Evolutionary conservation across 2,888 invertebrate species (phyloP), one percentile per base, ranked within the genome.

Genomic region (Toxonevra muliebris): DNA sequence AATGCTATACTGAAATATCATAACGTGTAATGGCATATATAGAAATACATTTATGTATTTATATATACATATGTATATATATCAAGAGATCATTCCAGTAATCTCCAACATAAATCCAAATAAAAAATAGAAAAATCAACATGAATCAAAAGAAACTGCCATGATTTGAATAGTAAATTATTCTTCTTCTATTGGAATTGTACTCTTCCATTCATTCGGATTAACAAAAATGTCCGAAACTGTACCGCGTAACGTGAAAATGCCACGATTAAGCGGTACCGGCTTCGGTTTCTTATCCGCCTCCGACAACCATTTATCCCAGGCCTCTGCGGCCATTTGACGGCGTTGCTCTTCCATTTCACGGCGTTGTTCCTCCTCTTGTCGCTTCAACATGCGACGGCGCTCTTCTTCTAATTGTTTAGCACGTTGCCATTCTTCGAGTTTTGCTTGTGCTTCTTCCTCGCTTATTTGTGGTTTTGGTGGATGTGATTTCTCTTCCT

Each of bases 251-350:
- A 85, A 69, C 0, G 84, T 81, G 53, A 80, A 76, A 19, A 85
- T 71, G 13, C 85, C 85, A 61, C 80, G 79, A 68, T 84, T 84
- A 41, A 85, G 70, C 2, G 85, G 85, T 40, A 85, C 85, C 11
- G 85, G 85, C 58, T 84, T 85, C 1, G 84, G 84, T 66, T 83
- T 84, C 2, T 75, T 74, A 3, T 75, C 73, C 3, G 78, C 85
- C 5, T 75, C 78, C 53, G 77, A 73, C 9, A 83, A 68, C 85
- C 85, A 85, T 17, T 75, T 75, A 13, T 79, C 61, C 78, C 81
- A 84, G 19, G 83, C 81, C 43, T 61, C 48, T 1, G 72, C 69
- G 17, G 84, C 78, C 61, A 77, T 66, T 62, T 73, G 60, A 15
- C 76, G 77, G 12, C 81, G 79, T 13, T 72, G 59, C 15, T 74